Conservation (phyloP, 2,113 vertebrate species). For the Caracal caracal region DNA sequence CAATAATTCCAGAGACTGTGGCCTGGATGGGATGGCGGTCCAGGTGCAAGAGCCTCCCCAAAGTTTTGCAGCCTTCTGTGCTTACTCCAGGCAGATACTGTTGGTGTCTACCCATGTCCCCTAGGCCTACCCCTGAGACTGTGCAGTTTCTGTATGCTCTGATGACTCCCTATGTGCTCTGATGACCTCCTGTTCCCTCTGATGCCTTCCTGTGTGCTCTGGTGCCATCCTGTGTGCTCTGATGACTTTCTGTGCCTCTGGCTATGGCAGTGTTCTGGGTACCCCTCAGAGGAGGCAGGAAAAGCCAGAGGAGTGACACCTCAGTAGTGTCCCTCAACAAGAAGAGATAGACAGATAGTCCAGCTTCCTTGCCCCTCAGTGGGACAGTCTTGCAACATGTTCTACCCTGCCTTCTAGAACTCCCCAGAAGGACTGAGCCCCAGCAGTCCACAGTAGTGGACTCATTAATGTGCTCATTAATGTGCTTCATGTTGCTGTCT, state of each 20-base stretch:
- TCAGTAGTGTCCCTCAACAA: neutral
- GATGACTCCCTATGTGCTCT: neutral
- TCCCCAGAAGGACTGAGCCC: accelerated
- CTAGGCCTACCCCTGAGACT: no score
- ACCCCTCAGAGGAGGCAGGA: neutral
- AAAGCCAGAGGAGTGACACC: neutral
- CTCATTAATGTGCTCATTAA: accelerated
- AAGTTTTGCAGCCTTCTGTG: neutral
- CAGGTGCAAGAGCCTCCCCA: neutral
- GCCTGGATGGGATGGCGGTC: neutral
- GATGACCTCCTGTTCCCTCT: neutral
- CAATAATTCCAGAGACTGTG: neutral
- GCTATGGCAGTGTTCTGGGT: neutral
- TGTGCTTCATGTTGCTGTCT: accelerated
- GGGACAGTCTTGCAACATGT: neutral
- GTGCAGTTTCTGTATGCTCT: neutral
- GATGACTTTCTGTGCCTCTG: neutral
- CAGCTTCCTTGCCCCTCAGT: neutral
- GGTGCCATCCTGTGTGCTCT: neutral
- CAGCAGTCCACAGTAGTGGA: neutral
- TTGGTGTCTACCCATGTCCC: neutral
- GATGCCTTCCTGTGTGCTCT: neutral
- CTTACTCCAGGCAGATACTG: neutral
- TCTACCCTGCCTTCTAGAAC: neutral
- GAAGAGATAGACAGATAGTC: neutral